Base-by-base conservation (phyloP, 1,140 invertebrate species). In the Philopotamus ludificatus region DNA sequence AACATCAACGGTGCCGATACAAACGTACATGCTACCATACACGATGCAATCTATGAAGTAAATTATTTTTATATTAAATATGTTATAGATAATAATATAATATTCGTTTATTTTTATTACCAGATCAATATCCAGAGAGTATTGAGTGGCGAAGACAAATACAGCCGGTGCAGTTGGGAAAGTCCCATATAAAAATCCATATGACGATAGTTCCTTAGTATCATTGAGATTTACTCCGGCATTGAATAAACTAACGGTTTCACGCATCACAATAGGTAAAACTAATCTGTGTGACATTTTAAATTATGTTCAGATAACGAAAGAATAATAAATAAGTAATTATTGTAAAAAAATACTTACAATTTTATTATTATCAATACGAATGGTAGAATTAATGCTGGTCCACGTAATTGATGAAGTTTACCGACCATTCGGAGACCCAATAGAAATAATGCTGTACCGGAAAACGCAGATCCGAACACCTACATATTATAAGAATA, bases 141-240 rank as follows among this genome's bases (percentile, higher is more conserved):
- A 98, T 60, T 93, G 86, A 34, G 90, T 87, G 1, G 95, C 93
- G 78, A 96, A 96, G 4, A 98, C 92, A 78, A 97, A 97, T 3
- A 96, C 90, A 41, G 93, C 93, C 0, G 96, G 95, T 22, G 95
- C 95, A 28, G 94, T 89, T 1, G 95, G 96, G 76, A 98, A 92
- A 0, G 94, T 97, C 54, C 96, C 95, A 77, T 98, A 98, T 0
- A 98, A 82, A 81, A 98, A 98, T 0, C 91, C 95, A 78, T 93
- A 98, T 51, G 93, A 96, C 70, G 91, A 92, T 22, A 94, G 81
- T 67, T 93, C 89, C 18, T 84, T 79, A 0, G 90, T 94, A 64
- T 92, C 89, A 44, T 86, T 87, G 42, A 82, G 77, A 73, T 88
- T 87, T 0, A 70, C 74, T 0, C 89, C 89, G 39, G 87, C 81